These are phyloP conservation scores for Sebastes fasciatus DNA, from an alignment of 2,113 vertebrate genomes.

Conservation along the genomic window DNA sequence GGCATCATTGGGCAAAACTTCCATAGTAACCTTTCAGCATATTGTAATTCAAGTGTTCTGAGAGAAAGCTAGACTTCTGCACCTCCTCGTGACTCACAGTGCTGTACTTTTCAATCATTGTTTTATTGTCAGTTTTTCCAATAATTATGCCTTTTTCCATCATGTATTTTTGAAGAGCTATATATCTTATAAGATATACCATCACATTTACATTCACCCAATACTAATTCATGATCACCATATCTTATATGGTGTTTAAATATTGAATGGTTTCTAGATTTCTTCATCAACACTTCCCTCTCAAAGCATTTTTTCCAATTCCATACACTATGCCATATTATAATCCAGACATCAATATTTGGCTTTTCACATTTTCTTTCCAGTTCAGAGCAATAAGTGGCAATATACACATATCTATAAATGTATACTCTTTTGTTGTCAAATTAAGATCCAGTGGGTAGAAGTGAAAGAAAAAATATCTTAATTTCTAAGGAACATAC, in stretches of 20 bases:
- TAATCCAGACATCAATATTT: not conserved
- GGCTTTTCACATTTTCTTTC: not conserved
- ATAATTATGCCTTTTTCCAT: not conserved
- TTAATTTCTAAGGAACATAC: not conserved
- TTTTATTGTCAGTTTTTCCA: not conserved
- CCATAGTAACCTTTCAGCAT: too few relatives aligned
- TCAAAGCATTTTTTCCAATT: not conserved
- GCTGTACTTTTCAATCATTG: not conserved
- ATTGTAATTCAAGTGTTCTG: too few relatives aligned
- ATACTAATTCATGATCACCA: not conserved
- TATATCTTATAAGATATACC: not conserved
- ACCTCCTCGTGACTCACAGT: too few relatives aligned
- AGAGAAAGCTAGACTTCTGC: too few relatives aligned
- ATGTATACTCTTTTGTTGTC: not conserved
- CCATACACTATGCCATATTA: not conserved
- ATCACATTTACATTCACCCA: not conserved
- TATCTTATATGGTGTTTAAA: not conserved
- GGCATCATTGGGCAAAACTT: too few relatives aligned
- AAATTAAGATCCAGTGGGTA: not conserved
- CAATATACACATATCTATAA: not conserved
- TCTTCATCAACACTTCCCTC: not conserved
- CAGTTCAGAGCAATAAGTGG: not conserved
- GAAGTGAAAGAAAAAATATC: not conserved
- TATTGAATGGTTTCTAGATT: not conserved
- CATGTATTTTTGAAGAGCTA: not conserved